Evolutionary conservation across 2,113 vertebrate species (phyloP).

Genomic region (Ophiodon elongatus): DNA sequence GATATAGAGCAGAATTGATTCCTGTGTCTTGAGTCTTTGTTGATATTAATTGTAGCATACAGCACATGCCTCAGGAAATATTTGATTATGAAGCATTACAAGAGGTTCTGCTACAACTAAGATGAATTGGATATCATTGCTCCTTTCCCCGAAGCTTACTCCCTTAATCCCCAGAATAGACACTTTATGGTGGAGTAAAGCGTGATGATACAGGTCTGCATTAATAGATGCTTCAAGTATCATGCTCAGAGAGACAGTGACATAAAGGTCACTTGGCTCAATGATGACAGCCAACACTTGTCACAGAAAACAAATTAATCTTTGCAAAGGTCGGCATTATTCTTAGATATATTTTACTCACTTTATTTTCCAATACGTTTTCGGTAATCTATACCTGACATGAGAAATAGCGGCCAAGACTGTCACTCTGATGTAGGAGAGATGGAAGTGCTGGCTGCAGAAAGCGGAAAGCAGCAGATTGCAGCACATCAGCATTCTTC

Average conservation of each 20-base stretch:
- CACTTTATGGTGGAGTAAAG: constrained; percentile 84
- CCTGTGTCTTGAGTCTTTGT: constrained; percentile 45
- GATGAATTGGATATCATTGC: constrained; percentile 80
- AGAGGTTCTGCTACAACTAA: constrained; percentile 57
- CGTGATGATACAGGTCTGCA: constrained; percentile 86
- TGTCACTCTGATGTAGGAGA: constrained; percentile 89
- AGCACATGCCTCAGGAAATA: constrained; percentile 46
- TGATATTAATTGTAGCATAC: constrained; percentile 66
- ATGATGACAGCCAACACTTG: constrained; percentile 88
- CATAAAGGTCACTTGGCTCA: constrained; percentile 93
- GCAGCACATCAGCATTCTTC: constrained; percentile 92
- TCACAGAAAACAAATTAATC: constrained; percentile 98
- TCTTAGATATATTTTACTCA: constrained; percentile 86
- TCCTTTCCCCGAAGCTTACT: constrained; percentile 80
- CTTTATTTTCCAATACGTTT: constrained; percentile 64
- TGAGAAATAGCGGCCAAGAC: constrained; percentile 86
- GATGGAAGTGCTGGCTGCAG: constrained; percentile 83
- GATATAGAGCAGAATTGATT: constrained; percentile 51
- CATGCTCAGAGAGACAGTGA: constrained; percentile 86
- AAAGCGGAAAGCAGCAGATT: constrained; percentile 87
- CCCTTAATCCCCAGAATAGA: constrained; percentile 75
- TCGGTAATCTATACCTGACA: constrained; percentile 81
- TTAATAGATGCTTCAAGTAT: constrained; percentile 91
- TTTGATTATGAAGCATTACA: constrained; percentile 67
- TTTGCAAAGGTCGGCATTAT: constrained; percentile 97